Evolutionary conservation across 2,888 invertebrate species (phyloP).

Genomic region (Pinctada fucata): DNA sequence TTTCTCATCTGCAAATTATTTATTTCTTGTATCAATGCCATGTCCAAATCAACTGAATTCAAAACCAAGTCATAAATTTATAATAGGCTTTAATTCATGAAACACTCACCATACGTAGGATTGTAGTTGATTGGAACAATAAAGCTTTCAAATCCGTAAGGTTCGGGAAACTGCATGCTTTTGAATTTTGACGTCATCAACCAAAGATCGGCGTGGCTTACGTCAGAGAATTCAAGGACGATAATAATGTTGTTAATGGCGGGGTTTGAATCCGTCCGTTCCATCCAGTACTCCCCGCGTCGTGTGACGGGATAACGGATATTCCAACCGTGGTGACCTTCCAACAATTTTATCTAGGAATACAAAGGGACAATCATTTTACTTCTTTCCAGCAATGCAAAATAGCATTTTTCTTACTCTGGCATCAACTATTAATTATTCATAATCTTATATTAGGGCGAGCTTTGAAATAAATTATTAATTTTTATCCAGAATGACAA

Average conservation of each 20-base stretch:
- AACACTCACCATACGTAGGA: neutral
- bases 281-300: constrained; percentile 15
- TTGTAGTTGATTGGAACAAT: constrained; percentile 11
- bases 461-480: too few relatives aligned
- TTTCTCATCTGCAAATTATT: neutral
- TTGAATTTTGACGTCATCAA: constrained; percentile 13
- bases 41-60: too few relatives aligned
- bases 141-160: constrained; percentile 10
- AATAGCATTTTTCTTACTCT: too few relatives aligned
- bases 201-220: constrained; percentile 9
- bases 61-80: too few relatives aligned
- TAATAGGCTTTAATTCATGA: too few relatives aligned
- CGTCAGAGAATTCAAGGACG: constrained; percentile 2
- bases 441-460: too few relatives aligned
- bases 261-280: neutral
- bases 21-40: too few relatives aligned
- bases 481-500: too few relatives aligned
- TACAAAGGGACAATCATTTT: too few relatives aligned
- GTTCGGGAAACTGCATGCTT: constrained; percentile 1
- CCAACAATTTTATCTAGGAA: constrained; percentile 14
- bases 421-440: too few relatives aligned
- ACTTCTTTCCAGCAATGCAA: too few relatives aligned
- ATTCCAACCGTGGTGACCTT: constrained; percentile 25
- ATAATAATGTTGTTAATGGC: constrained; percentile 11
- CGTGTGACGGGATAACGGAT: constrained; percentile 8